phyloP scores from a whole-genome alignment of 2,888 invertebrate genomes.

The Scelioninae gen. 2 region DNA sequence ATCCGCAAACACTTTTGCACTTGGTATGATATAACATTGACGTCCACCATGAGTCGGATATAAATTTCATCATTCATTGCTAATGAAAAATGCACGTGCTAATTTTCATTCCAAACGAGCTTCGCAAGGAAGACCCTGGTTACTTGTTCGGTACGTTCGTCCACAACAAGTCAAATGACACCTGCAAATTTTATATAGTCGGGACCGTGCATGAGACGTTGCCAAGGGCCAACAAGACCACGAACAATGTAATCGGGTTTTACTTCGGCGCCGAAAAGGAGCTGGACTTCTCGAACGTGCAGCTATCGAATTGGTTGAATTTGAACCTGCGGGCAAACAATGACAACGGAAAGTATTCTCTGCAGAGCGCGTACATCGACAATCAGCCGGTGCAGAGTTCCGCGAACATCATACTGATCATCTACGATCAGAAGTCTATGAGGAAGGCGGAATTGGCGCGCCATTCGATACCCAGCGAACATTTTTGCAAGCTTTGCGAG shows the following conservation, averaged over 20 bases:
- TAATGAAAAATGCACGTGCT: slow-evolving; percentile 26
- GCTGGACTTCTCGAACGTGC: slow-evolving; percentile 28
- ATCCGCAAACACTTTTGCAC: too few species aligned
- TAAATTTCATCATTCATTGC: too few species aligned
- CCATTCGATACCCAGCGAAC: slow-evolving; percentile 63
- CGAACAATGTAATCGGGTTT: slow-evolving; percentile 51
- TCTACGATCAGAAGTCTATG: slow-evolving; percentile 70
- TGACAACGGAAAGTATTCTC: slow-evolving; percentile 61
- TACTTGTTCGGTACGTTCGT: slow-evolving; percentile 52
- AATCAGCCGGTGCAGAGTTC: slow-evolving; percentile 59
- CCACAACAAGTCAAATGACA: slow-evolving; percentile 34
- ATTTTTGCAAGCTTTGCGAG: slow-evolving; percentile 70
- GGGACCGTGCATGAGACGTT: slow-evolving; percentile 36
- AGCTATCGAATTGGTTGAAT: slow-evolving; percentile 68
- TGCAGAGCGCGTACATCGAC: slow-evolving; percentile 64
- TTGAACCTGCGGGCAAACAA: slow-evolving; percentile 49
- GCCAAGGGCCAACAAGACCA: slow-evolving; percentile 8
- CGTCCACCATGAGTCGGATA: too few species aligned
- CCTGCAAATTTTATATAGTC: slow-evolving; percentile 51
- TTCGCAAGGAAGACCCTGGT: slow-evolving; percentile 44
- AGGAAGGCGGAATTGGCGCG: slow-evolving; percentile 69
- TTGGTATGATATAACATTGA: too few species aligned
- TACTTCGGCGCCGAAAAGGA: slow-evolving; percentile 35
- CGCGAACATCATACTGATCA: slow-evolving; percentile 66
- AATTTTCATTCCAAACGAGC: slow-evolving; percentile 49